Evolutionary conservation across 2,113 vertebrate species (phyloP).

Genomic region (Toxostoma redivivum): DNA sequence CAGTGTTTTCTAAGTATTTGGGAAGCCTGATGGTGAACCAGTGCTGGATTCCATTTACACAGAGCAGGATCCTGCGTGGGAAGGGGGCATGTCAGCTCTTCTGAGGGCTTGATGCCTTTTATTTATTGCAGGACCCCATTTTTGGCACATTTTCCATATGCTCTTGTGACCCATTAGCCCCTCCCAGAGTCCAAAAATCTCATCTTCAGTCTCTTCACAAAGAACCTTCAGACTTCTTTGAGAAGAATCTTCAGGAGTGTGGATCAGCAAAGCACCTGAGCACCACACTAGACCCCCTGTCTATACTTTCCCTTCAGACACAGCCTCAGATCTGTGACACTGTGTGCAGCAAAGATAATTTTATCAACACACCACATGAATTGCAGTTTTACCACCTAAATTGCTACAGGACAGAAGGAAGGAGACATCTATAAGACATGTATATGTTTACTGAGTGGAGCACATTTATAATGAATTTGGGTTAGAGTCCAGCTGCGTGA

Average conservation of each 20-base stretch:
- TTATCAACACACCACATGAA: background rate
- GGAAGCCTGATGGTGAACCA: background rate
- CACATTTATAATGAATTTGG: background rate
- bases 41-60: background rate
- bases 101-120: background rate
- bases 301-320: background rate
- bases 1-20: background rate
- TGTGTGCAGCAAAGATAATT: background rate
- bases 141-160: background rate
- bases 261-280: background rate
- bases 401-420: background rate
- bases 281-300: background rate
- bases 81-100: background rate
- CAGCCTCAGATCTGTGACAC: accelerated
- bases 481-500: background rate
- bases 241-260: background rate
- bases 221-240: background rate
- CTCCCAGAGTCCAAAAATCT: background rate
- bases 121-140: background rate
- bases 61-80: accelerated
- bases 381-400: background rate
- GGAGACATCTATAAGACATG: background rate
- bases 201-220: background rate
- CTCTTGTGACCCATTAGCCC: background rate
- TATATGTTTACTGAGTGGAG: background rate